Base-by-base conservation (phyloP, 2,797 vertebrate species). In the Helostoma temminkii region DNA sequence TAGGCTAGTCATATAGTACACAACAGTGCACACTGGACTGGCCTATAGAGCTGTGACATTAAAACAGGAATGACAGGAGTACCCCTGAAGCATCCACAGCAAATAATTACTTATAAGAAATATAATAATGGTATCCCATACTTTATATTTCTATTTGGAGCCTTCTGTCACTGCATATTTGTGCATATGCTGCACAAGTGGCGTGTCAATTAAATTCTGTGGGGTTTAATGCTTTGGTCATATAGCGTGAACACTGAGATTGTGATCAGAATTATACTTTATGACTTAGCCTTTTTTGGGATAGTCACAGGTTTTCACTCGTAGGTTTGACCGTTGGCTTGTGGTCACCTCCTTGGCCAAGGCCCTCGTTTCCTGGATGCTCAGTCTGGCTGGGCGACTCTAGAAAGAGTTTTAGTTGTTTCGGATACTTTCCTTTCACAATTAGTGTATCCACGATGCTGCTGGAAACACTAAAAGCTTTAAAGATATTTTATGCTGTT, bases 21-120 rank as follows among this genome's bases (percentile, higher is more conserved):
- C 67, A 71, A 55, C 58, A 46, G 67, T 62, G 53, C 49, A 72
- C 47, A 60, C 18, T 48, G 73, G 55, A 68, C 63, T 56, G 50
- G 46, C 62, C 55, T 26, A 57, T 12, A 41, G 10, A 32, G 57
- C 34, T 66, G 52, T 46, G 68, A 62, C 66, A 46, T 65, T 56
- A 60, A 69, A 56, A 55, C 42, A 32, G 49, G n/a, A 30, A 72
- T 19, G 43, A 68, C n/a, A 36, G 22, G 30, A 16, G 25, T 65
- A 69, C 43, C 34, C 43, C 66, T 48, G 58, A 70, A 52, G 36
- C 46, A 46, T 18, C 9, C 2, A 43, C 14, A 42, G 24, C 18
- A 48, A 19, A 48, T 37, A 37, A 37, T 4, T 5, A 16, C 37
- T 14, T 41, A 41, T 2, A 18, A 25, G 19, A 57, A 14, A 1